Evolutionary conservation across 2,888 invertebrate genomes (phyloP).

Genomic region (Brenthis hecate): DNA sequence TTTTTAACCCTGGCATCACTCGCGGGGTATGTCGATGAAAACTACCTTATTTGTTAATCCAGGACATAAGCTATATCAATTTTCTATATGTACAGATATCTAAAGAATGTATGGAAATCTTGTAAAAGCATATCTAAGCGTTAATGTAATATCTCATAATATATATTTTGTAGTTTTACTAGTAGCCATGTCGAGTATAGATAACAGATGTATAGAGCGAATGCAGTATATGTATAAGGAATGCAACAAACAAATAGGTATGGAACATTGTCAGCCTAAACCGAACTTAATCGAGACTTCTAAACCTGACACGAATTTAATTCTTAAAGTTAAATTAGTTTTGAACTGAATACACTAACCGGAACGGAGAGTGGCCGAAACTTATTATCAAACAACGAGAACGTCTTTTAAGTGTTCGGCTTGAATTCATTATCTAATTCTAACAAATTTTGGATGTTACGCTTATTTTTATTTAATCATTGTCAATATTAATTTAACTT

Average conservation of each 20-base stretch:
- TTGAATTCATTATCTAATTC: constrained; percentile 23
- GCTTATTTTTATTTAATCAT: background rate
- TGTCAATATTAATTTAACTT: background rate
- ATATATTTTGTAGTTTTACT: too few relatives aligned
- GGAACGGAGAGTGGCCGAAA: constrained; percentile 33
- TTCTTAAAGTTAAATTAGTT: constrained; percentile 43
- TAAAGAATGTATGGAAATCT: too few relatives aligned
- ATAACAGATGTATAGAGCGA: too few relatives aligned
- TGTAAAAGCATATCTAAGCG: too few relatives aligned
- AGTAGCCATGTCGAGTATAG: too few relatives aligned
- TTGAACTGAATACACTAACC: constrained; percentile 36
- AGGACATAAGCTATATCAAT: too few relatives aligned
- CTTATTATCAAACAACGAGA: constrained; percentile 30
- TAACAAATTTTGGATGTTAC: background rate
- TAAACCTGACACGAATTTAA: constrained; percentile 36
- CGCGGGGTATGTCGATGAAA: too few relatives aligned
- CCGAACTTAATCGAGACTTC: constrained; percentile 17
- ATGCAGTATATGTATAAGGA: background rate
- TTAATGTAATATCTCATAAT: too few relatives aligned
- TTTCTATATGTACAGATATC: too few relatives aligned
- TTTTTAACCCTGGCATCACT: too few relatives aligned
- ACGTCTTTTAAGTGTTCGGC: constrained; percentile 27
- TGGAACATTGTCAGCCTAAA: background rate
- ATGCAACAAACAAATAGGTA: constrained; percentile 7
- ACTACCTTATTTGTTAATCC: too few relatives aligned